phyloP scores from a whole-genome alignment of 1,140 invertebrate species.

The Drosophila gunungcola region DNA sequence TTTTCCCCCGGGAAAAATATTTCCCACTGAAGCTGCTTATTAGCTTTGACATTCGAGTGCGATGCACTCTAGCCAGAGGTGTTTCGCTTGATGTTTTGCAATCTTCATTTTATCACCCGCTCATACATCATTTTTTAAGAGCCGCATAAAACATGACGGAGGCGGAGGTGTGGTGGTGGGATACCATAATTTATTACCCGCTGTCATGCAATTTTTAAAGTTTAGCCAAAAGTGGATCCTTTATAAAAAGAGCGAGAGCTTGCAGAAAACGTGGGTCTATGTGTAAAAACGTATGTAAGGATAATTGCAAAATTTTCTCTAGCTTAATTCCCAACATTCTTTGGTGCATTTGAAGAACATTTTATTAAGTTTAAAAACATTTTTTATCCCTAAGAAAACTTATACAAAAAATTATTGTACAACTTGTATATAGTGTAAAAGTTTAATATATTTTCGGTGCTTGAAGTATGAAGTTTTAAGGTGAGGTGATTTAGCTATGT shows the following conservation, averaged over 20 bases:
- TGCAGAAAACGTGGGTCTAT: background rate
- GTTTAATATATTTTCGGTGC: too few species aligned
- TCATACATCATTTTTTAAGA: constrained; percentile 40
- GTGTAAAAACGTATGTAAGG: background rate
- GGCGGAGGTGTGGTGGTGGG: constrained; percentile 4
- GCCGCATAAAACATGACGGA: constrained; percentile 19
- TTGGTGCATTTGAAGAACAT: too few species aligned
- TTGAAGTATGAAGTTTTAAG: too few species aligned
- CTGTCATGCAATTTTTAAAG: constrained; percentile 45
- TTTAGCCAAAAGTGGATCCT: constrained; percentile 4
- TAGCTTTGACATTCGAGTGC: constrained; percentile 60
- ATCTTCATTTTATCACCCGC: constrained; percentile 51
- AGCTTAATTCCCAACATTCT: too few species aligned
- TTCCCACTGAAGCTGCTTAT: constrained; percentile 55
- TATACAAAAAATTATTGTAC: too few species aligned
- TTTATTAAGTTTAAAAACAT: too few species aligned
- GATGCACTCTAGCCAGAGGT: constrained; percentile 39
- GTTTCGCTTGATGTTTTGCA: constrained; percentile 43
- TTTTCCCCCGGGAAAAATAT: constrained; percentile 34
- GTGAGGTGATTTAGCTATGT: too few species aligned
- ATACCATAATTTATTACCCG: constrained; percentile 58
- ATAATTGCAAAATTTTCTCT: background rate
- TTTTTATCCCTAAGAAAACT: too few species aligned
- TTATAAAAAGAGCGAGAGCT: constrained; percentile 1
- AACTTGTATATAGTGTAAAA: too few species aligned